Evolutionary conservation across 1,140 invertebrate species (phyloP).

Genomic region (Drosophila hydei): DNA sequence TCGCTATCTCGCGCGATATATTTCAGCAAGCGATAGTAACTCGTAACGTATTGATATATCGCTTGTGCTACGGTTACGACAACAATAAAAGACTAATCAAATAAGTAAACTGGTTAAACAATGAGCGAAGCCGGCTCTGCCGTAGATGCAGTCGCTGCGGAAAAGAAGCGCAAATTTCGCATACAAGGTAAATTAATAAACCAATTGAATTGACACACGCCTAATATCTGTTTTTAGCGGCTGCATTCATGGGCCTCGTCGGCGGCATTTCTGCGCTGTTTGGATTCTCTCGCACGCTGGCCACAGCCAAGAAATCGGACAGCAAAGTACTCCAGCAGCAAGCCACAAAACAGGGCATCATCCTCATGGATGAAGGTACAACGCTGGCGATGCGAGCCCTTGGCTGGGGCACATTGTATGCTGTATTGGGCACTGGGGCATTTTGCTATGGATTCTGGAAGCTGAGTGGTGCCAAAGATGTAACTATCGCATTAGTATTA

Average conservation of each 20-base stretch:
- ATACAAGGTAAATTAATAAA: constrained; percentile 58
- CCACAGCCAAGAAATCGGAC: constrained; percentile 90
- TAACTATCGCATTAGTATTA: constrained; percentile 71
- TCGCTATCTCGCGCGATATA: not conserved
- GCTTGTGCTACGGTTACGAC: constrained; percentile 43
- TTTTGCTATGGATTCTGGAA: constrained; percentile 95
- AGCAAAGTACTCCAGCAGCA: constrained; percentile 94
- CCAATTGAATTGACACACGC: not conserved
- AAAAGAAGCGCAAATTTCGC: constrained; percentile 67
- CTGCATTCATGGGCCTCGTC: constrained; percentile 90
- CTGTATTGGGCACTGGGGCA: constrained; percentile 91
- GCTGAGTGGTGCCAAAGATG: constrained; percentile 92
- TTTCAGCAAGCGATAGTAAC: not conserved
- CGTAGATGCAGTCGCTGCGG: constrained; percentile 56
- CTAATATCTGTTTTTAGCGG: constrained; percentile 85
- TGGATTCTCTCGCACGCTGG: constrained; percentile 92
- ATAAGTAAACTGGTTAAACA: not conserved
- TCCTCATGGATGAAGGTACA: constrained; percentile 90
- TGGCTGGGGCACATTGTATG: constrained; percentile 94
- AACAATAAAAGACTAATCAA: constrained; percentile 38
- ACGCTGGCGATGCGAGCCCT: constrained; percentile 92
- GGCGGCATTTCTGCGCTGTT: constrained; percentile 91
- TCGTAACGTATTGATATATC: constrained; percentile 9
- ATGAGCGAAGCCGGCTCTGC: constrained; percentile 58
- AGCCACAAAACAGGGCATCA: constrained; percentile 87